Conservation (phyloP, 2,113 vertebrate genomes). For the Carassius auratus region DNA sequence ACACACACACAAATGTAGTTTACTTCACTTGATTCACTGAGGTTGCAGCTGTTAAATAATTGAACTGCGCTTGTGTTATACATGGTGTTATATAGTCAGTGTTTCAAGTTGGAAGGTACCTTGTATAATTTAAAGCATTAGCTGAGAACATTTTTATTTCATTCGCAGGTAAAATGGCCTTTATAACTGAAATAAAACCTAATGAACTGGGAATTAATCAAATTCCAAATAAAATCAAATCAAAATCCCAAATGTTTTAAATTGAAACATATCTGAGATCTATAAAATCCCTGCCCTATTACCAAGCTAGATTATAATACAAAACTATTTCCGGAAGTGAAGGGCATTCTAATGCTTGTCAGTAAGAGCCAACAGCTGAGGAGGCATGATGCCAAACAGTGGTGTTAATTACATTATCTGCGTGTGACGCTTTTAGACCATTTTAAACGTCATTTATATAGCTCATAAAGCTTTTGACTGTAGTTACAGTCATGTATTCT, state of each 20-base stretch:
- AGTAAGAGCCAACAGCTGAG: conserved; percentile 17
- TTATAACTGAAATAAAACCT: not conserved
- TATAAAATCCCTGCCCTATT: not conserved
- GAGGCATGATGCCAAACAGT: not conserved
- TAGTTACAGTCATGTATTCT: not conserved
- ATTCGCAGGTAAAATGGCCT: not conserved
- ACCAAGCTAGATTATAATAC: not conserved
- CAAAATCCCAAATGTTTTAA: not conserved
- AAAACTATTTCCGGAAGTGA: not conserved
- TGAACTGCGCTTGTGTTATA: too few relatives aligned
- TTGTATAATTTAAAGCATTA: not conserved
- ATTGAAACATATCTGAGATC: not conserved
- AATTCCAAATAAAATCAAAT: not conserved
- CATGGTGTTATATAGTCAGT: too few relatives aligned
- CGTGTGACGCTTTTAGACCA: not conserved
- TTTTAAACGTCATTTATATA: conserved; percentile 3
- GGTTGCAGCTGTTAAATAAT: too few relatives aligned
- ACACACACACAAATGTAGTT: too few relatives aligned
- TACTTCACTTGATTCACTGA: too few relatives aligned
- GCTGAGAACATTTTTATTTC: not conserved
- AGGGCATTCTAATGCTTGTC: not conserved
- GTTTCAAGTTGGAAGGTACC: too few relatives aligned
- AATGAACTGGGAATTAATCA: not conserved
- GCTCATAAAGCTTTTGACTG: not conserved
- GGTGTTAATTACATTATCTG: conserved; percentile 3